Evolutionary conservation across 2,113 vertebrate genomes (phyloP), one percentile per base, ranked within the genome.

Genomic region (Silurus meridionalis): DNA sequence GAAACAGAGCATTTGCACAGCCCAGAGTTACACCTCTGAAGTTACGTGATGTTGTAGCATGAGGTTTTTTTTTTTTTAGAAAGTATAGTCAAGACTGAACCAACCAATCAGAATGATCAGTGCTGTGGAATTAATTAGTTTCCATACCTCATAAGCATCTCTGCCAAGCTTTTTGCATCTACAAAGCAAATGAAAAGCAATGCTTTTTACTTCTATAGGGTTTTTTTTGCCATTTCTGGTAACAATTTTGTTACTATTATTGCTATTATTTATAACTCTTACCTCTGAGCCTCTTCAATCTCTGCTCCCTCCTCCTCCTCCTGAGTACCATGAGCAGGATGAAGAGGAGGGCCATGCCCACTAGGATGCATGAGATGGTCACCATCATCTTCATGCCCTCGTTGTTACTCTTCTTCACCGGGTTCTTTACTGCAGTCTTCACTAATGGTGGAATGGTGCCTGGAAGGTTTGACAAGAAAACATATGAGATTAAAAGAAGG

Each of bases 131-230:
- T 48, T 9, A 48, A 21, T 72, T 72, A 6, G 21, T 55, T 25
- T 61, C 15, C 60, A 96, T 95, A 99, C 98, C 98, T 99, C 97
- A 99, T 99, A 37, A 99, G 96, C 98, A 99, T 99, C 94, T 99
- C 98, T 3, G 98, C 98, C 92, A 99, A 94, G 91, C 98, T 99
- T 92, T 99, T 99, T 48, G 98, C 98, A 97, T 99, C 98, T 99
- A 91, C 57, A 90, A 93, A 87, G 93, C 88, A 96, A 91, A 94
- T 60, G 80, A 89, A 81, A 87, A 78, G 48, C 66, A 80, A 84
- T 19, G 80, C 37, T 37, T 37, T 37, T 37, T 37, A 37, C 37
- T 37, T 37, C 37, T 37, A 37, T 37, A 37, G 37, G 1, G 1
- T 37, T 37, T 37, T 37, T 37, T 37, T 37, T 2, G 37, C 37